phyloP scores from a whole-genome alignment of 2,888 invertebrate species.

The Andrena minutula region DNA sequence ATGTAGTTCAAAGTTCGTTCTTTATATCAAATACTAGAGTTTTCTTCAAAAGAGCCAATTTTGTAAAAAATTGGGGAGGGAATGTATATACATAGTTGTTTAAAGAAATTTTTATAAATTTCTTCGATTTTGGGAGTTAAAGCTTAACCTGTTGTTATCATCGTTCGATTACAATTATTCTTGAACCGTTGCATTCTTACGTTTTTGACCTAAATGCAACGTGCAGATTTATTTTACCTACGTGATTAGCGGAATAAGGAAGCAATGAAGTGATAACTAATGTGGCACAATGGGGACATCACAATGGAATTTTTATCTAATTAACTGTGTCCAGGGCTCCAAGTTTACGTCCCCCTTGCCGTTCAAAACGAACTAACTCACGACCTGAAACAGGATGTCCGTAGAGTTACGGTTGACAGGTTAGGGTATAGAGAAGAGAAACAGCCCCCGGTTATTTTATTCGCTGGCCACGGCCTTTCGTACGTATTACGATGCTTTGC shows the following conservation, averaged over 20 bases:
- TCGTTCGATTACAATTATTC: too few relatives aligned
- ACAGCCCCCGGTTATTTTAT: conserved; percentile 55
- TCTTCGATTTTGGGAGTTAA: too few relatives aligned
- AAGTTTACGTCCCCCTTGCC: conserved; percentile 1
- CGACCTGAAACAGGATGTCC: conserved; percentile 32
- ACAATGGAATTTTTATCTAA: conserved; percentile 35
- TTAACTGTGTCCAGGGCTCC: conserved; percentile 3
- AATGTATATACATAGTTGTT: too few relatives aligned
- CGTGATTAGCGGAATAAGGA: background rate
- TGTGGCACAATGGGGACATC: background rate
- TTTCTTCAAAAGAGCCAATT: too few relatives aligned
- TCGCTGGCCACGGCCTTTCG: conserved; percentile 56
- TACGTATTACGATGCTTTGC: conserved; percentile 44
- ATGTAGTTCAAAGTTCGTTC: too few relatives aligned
- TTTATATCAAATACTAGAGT: too few relatives aligned
- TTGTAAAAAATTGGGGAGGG: too few relatives aligned
- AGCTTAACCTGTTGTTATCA: too few relatives aligned
- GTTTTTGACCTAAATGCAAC: background rate
- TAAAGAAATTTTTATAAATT: too few relatives aligned
- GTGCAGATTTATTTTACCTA: background rate
- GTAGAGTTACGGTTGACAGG: conserved; percentile 56
- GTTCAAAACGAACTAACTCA: conserved; percentile 22
- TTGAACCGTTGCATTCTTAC: too few relatives aligned
- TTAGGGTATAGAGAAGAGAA: conserved; percentile 45
- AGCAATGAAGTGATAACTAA: background rate